Base-by-base conservation (phyloP, 30 jellyfish, hydroid and myxozoan species). In the Morbakka virulenta region DNA sequence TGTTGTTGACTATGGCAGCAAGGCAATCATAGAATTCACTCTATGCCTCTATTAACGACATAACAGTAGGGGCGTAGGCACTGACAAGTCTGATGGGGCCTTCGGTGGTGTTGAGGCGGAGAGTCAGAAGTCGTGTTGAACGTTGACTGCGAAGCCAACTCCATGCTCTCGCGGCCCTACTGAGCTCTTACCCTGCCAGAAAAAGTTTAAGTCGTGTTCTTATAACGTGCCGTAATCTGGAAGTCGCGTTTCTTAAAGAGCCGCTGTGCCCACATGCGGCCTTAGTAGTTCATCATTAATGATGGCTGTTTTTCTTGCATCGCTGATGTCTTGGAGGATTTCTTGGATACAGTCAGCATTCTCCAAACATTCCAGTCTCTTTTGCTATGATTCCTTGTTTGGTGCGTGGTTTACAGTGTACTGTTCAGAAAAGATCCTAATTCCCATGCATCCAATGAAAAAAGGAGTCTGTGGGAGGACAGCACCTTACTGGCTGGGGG, bases 21-120 rank as follows among this genome's bases (percentile, higher is more conserved):
- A n/a, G n/a, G n/a, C n/a, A n/a, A n/a, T n/a, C n/a, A n/a, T n/a
- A n/a, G n/a, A n/a, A n/a, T n/a, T 69, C 81, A 34, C 36, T 77
- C 25, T 69, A 31, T 32, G 77, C 79, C n/a, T n/a, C n/a, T 3
- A 28, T 28, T 11, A 4, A 12, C 28, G 74, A 29, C 2, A 30
- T 13, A n/a, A 69, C 82, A 3, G 80, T 73, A 9, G 49, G 84
- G 28, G 82, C 85, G 31, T 48, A 49, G 11, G 31, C 85, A 73
- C 82, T 47, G 64, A 73, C 27, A 72, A 49, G 13, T 80, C 12
- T 23, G 35, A 70, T 28, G 11, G 80, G 79, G 32, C 80, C 78
- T 24, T 70, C 71, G 14, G 72, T 23, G 28, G 71, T 9, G 28
- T 9, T 57, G 31, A 57, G 31, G 13, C 31, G 13, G 13, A 57